Evolutionary conservation across 2,888 invertebrate genomes (phyloP).

Genomic region (Melikaiella ostensackeni): DNA sequence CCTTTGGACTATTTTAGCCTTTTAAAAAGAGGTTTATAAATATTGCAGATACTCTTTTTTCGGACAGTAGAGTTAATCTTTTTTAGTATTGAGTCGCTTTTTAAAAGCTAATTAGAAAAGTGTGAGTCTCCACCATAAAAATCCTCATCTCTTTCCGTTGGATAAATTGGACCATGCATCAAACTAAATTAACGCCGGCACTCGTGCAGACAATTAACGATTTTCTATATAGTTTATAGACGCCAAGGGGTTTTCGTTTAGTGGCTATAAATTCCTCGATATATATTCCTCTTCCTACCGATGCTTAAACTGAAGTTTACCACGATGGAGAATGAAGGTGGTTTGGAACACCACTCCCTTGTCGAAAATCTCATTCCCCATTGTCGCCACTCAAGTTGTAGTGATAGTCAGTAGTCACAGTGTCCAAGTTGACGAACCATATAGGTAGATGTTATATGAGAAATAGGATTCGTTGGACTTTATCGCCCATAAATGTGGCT

Average conservation of each 20-base stretch:
- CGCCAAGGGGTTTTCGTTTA: constrained; percentile 67
- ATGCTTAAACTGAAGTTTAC: constrained; percentile 52
- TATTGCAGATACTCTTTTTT: too few relatives aligned
- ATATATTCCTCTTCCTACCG: constrained; percentile 53
- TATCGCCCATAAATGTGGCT: constrained; percentile 55
- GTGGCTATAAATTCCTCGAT: constrained; percentile 66
- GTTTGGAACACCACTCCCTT: background rate
- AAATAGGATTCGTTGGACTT: constrained; percentile 52
- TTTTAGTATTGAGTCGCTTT: background rate
- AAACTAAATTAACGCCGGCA: constrained; percentile 68
- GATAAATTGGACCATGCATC: constrained; percentile 69
- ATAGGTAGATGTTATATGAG: constrained; percentile 45
- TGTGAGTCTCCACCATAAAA: constrained; percentile 45
- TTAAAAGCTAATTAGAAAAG: background rate
- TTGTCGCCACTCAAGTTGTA: background rate
- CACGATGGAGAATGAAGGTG: constrained; percentile 15
- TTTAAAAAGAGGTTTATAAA: too few relatives aligned
- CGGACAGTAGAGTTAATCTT: too few relatives aligned
- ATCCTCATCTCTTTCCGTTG: constrained; percentile 43
- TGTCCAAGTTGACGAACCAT: constrained; percentile 41
- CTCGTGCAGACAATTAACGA: constrained; percentile 72
- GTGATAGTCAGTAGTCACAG: background rate
- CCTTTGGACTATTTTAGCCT: background rate
- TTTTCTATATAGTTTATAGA: constrained; percentile 72
- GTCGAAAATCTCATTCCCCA: background rate